Conservation (phyloP, 2,888 invertebrate species). For the Acrocyrtus sp. region DNA sequence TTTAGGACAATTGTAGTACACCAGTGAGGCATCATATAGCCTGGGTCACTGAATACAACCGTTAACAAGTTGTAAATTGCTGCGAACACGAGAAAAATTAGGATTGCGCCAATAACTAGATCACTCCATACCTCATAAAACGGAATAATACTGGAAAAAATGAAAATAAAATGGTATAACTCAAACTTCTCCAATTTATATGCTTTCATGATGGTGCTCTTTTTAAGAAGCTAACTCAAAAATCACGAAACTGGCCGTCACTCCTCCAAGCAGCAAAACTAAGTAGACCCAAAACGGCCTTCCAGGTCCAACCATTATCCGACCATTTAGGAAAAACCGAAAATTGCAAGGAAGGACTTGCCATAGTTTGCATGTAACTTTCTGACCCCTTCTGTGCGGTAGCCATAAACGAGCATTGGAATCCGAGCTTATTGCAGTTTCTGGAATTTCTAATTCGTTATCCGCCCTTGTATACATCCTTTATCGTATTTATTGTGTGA, state of each 20-base stretch:
- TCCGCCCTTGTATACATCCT: no score
- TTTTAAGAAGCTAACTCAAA: constrained; percentile 10
- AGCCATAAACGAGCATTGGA: no score
- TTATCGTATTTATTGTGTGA: no score
- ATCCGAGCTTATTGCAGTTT: no score
- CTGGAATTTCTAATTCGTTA: no score
- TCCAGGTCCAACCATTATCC: constrained; percentile 13
- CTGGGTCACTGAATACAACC: constrained; percentile 6
- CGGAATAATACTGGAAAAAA: constrained; percentile 1
- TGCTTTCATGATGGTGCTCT: no score
- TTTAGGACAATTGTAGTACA: no score
- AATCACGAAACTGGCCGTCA: background rate
- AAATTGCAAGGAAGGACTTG: constrained; percentile 18
- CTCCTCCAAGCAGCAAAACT: background rate
- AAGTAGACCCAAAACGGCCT: constrained; percentile 8
- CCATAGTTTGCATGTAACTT: background rate
- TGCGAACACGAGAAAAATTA: background rate
- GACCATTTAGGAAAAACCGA: constrained; percentile 21
- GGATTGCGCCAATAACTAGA: background rate
- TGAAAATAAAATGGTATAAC: no score
- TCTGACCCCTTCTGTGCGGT: background rate
- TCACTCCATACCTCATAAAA: background rate
- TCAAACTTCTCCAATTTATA: no score
- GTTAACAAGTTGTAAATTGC: background rate
- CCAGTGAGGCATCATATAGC: constrained; percentile 21